Evolutionary conservation across 2,797 vertebrate species (phyloP).

Genomic region (Mormyrops boulengeri): DNA sequence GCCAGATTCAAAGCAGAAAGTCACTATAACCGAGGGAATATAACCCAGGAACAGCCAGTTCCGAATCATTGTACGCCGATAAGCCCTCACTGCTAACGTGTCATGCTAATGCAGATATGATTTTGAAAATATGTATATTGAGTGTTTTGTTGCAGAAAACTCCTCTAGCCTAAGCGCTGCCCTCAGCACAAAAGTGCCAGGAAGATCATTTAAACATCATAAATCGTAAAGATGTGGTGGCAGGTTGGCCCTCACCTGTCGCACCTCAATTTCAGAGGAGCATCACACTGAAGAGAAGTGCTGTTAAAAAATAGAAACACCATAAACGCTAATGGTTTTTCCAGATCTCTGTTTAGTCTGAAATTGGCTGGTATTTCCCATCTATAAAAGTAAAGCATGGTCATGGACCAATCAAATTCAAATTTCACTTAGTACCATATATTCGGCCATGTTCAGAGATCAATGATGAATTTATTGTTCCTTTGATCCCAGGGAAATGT

Average conservation of each 20-base stretch:
- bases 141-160: background rate
- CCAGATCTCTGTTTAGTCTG: background rate
- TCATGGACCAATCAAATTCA: background rate
- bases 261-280: background rate
- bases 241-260: background rate
- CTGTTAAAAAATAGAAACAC: background rate
- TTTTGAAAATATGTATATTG: background rate
- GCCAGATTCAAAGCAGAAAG: background rate
- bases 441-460: background rate
- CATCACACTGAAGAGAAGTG: background rate
- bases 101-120: background rate
- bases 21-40: background rate
- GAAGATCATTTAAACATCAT: background rate
- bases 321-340: background rate
- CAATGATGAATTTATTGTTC: background rate
- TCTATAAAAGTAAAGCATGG: background rate
- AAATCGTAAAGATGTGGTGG: background rate
- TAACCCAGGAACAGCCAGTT: background rate
- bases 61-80: background rate
- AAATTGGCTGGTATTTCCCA: background rate
- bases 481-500: background rate
- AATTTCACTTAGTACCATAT: background rate
- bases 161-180: background rate
- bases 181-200: background rate
- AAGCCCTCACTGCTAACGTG: background rate